Base-by-base conservation (phyloP, 2,888 invertebrate genomes). In the Cephus pygmeus region DNA sequence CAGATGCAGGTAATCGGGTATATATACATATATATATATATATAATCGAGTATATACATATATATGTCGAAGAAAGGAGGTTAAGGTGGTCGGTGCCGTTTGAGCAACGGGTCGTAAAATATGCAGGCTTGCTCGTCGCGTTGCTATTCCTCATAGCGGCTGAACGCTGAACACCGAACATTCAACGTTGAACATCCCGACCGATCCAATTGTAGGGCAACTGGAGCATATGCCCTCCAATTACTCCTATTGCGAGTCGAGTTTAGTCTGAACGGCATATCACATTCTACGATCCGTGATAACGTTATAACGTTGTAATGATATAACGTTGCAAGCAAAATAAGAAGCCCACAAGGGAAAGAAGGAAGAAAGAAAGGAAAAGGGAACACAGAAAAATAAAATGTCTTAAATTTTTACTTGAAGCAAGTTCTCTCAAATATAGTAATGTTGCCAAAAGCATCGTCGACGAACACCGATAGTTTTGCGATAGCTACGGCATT, bases 31-130 rank as follows among this genome's bases (percentile, higher is more conserved):
- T 11, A 11, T 34, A 1, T 11, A 34, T 34, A 34, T 34, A 34
- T 34, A 9, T 34, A 11, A 11, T 11, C 0, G 1, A 6, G 6
- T 34, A 34, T 34, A 34, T 9, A 35, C 15, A 69, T 69, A 31
- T 31, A 71, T 34, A 31, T 6, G 2, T 31, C 71, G 31, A 71
- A 31, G 34, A 31, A 12, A n/a, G 12, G 71, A 71, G 31, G 71
- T 31, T 30, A 71, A 71, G 71, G 71, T 71, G 71, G 71, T 71
- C 71, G 31, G 71, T 71, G 31, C 31, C 15, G 71, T 71, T 31
- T 71, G 79, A 79, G 80, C 82, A 83, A 77, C 81, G 78, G 80
- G 76, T 81, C 81, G 84, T 81, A 84, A 85, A 85, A 85, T 83
- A 81, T 85, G 84, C 85, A 82, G 82, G 81, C 82, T 82, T 81